These are phyloP conservation scores for Lasioglossum vierecki DNA, from an alignment of 2,888 invertebrate species.

Conservation along the genomic window DNA sequence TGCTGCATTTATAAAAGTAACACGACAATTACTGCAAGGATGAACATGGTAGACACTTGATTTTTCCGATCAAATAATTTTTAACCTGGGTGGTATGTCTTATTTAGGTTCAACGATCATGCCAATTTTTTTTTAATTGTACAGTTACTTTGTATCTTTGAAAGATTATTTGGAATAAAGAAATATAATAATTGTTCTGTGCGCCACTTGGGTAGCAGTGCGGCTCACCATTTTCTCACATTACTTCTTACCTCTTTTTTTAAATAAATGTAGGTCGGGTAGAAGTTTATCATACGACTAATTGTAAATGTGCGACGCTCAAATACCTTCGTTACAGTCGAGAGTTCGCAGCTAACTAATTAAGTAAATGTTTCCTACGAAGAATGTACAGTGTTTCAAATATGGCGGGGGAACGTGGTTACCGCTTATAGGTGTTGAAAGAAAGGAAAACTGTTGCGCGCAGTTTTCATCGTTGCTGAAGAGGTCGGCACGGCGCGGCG, in stretches of 20 bases:
- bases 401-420: neutral
- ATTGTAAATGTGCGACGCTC: neutral
- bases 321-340: neutral
- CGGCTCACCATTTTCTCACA: neutral
- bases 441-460: slow-evolving; percentile 14
- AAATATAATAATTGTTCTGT: neutral
- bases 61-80: too few relatives aligned
- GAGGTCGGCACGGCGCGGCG: too few relatives aligned
- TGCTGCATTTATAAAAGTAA: too few relatives aligned
- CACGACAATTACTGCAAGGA: too few relatives aligned
- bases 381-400: neutral
- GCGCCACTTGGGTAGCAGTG: neutral
- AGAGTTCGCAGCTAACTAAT: neutral
- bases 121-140: too few relatives aligned
- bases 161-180: neutral
- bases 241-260: neutral
- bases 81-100: too few relatives aligned
- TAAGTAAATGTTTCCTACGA: neutral
- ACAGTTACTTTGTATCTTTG: too few relatives aligned
- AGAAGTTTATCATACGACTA: neutral
- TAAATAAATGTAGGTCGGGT: neutral
- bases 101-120: too few relatives aligned
- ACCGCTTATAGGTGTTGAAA: neutral
- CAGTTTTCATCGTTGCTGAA: neutral
- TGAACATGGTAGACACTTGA: too few relatives aligned